Percentiles rank a stretch among this genome's conserved stretches.
Evolutionary conservation across 2,888 invertebrate genomes (phyloP).

Genomic region (Adelphocoris suturalis): DNA sequence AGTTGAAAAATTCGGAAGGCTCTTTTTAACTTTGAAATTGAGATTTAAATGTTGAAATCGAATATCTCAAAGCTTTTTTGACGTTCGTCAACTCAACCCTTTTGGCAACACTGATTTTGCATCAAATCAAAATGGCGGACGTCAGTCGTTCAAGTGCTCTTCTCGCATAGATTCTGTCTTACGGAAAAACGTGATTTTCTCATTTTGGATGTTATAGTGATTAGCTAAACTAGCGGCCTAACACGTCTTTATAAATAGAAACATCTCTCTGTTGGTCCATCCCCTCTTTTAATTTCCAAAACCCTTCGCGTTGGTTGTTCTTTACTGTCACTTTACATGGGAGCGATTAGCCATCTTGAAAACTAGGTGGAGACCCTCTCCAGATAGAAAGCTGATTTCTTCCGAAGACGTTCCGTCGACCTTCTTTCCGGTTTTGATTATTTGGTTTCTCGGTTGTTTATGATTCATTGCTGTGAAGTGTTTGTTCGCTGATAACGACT

Average conservation of each 20-base stretch:
- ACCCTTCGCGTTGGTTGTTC: constrained; percentile 42
- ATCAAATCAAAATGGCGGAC: constrained; percentile 35
- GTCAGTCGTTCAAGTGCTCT: neutral
- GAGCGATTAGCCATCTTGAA: constrained; percentile 63
- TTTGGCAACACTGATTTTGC: constrained; percentile 37
- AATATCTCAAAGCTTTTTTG: too few relatives aligned
- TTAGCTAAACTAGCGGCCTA: neutral
- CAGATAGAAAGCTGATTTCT: constrained; percentile 52
- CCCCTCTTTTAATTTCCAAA: neutral
- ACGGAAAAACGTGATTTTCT: constrained; percentile 12
- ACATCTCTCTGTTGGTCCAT: constrained; percentile 23
- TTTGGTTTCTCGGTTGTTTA: constrained; percentile 25
- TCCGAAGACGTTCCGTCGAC: neutral
- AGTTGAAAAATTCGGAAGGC: too few relatives aligned
- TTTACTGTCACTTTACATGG: constrained; percentile 44
- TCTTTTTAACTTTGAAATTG: too few relatives aligned
- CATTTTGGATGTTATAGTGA: neutral
- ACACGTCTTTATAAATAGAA: constrained; percentile 40
- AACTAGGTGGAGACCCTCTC: constrained; percentile 61
- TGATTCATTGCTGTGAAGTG: constrained; percentile 57
- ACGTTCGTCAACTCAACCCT: too few relatives aligned
- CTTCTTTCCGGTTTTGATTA: neutral
- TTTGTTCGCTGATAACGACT: constrained; percentile 55
- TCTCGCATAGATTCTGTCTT: neutral
- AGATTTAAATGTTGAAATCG: too few relatives aligned